These are phyloP conservation scores for Squalus acanthias DNA, from an alignment of 2,797 vertebrate species.

Conservation along the genomic window DNA sequence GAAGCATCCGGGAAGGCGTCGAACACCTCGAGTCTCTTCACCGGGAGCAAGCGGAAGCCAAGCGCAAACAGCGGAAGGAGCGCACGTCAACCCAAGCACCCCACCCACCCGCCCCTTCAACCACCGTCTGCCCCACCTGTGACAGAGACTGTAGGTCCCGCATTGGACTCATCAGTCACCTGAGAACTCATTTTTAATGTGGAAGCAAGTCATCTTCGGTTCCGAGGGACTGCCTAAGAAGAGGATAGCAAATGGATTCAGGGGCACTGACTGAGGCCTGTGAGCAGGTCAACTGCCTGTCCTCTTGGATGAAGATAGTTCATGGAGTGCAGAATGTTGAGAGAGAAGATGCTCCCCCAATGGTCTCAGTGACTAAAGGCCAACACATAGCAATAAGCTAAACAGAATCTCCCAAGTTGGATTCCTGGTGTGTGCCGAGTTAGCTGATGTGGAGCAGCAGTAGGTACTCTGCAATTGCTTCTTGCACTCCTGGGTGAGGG, in stretches of 20 bases:
- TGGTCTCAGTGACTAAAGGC: background rate
- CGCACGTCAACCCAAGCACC: too few species aligned
- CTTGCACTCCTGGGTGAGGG: background rate
- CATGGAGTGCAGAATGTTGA: background rate
- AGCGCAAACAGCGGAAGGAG: too few species aligned
- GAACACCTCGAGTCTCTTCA: too few species aligned
- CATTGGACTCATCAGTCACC: too few species aligned
- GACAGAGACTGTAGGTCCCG: too few species aligned
- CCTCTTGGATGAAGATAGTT: background rate
- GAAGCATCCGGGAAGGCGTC: too few species aligned
- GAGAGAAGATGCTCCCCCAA: background rate
- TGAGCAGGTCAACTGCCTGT: background rate
- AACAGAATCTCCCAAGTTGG: background rate
- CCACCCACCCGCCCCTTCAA: too few species aligned
- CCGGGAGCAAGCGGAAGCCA: too few species aligned
- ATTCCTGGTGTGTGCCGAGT: background rate
- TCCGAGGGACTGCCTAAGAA: too few species aligned
- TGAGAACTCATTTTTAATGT: too few species aligned
- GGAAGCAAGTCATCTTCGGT: too few species aligned
- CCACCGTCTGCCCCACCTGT: too few species aligned
- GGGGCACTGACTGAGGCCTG: background rate
- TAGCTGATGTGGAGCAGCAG: background rate
- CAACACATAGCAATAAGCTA: background rate
- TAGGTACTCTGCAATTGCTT: background rate
- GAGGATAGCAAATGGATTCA: background rate